phyloP scores from a whole-genome alignment of 2,113 vertebrate genomes.

The human (Homo sapiens) region GRCh38 chr3:195856001-195856500 shows the following conservation, averaged over 20 bases:
- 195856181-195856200: no score
- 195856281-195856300: no score
- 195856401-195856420: accelerated
- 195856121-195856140: background rate
- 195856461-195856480: background rate
- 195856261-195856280: no score
- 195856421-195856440: background rate
- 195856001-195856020: background rate
- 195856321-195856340: no score
- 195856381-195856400: background rate
- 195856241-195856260: no score
- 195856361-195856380: no score
- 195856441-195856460: background rate
- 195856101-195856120: background rate
- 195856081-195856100: background rate
- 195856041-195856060: background rate
- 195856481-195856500: background rate
- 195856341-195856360: no score
- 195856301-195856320: no score
- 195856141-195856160: background rate
- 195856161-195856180: background rate
- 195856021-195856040: background rate
- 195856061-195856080: background rate
- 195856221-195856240: no score
- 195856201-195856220: no score